A percentile compares a stretch with the other conserved stretches of the same genome.
phyloP scores from a whole-genome alignment of 2,113 vertebrate species.

The Oceanites oceanicus region DNA sequence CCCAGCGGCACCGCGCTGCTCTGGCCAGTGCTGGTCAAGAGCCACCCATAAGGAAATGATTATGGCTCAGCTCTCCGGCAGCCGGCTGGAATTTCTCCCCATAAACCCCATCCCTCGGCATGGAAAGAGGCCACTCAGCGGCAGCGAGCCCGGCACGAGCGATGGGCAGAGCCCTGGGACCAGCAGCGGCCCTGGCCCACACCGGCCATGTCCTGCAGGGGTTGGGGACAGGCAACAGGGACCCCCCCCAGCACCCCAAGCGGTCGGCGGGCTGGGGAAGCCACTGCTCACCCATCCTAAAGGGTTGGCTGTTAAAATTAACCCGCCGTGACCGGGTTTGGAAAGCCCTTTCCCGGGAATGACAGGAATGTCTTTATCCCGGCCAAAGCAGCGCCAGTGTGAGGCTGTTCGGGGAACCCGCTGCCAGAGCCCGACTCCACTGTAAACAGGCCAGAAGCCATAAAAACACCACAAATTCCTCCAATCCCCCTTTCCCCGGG shows the following conservation, averaged over 20 bases:
- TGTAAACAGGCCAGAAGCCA: conserved; percentile 12
- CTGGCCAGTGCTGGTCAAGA: not conserved
- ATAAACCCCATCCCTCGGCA: not conserved
- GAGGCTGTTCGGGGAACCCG: not conserved
- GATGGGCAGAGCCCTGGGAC: not conserved
- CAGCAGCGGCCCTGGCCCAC: fast-evolving
- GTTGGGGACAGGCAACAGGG: not conserved
- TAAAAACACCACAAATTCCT: not conserved
- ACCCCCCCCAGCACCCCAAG: not conserved
- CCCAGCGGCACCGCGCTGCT: not conserved
- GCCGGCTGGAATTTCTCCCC: conserved; percentile 7
- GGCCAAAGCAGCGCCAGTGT: not conserved
- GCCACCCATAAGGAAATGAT: conserved; percentile 22
- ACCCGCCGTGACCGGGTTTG: not conserved
- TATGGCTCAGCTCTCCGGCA: not conserved
- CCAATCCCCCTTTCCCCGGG: not conserved
- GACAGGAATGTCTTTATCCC: conserved; percentile 58
- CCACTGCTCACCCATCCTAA: not conserved
- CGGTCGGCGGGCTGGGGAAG: fast-evolving
- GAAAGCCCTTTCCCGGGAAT: conserved; percentile 43
- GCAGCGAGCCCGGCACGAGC: fast-evolving
- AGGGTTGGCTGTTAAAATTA: conserved; percentile 2
- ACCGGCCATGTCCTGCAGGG: fast-evolving
- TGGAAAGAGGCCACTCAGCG: not conserved
- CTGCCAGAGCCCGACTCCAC: not conserved